phyloP scores from a whole-genome alignment of 2,113 vertebrate species.

The Parus major region DNA sequence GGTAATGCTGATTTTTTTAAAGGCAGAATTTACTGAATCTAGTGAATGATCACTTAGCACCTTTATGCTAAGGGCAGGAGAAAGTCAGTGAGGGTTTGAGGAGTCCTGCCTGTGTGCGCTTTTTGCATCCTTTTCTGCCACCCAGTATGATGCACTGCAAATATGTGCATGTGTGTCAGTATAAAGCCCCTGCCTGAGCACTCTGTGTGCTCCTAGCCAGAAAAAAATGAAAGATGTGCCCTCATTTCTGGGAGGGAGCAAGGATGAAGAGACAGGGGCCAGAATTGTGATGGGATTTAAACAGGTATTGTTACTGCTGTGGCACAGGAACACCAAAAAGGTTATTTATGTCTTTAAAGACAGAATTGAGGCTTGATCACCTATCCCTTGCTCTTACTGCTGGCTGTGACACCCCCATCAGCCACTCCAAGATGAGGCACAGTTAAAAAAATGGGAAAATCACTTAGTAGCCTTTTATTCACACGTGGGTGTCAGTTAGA shows the following conservation, averaged over 20 bases:
- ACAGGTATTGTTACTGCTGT: accelerated
- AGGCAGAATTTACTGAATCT: background rate
- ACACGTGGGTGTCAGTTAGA: accelerated
- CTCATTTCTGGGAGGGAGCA: background rate
- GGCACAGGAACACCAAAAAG: background rate
- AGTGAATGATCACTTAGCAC: background rate
- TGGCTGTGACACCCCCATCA: background rate
- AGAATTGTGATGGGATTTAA: background rate
- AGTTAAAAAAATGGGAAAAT: background rate
- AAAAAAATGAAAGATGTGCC: background rate
- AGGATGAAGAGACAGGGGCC: background rate
- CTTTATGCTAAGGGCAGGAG: background rate
- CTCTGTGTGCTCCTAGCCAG: accelerated
- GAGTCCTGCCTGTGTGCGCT: background rate
- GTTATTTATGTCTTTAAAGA: background rate
- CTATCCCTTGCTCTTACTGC: background rate
- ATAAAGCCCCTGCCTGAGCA: background rate
- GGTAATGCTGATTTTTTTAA: background rate
- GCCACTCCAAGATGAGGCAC: background rate
- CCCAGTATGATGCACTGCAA: accelerated
- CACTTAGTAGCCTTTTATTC: background rate
- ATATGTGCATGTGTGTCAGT: accelerated
- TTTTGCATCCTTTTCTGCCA: background rate
- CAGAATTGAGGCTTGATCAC: background rate
- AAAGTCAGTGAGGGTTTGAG: background rate